Evolutionary conservation across 2,797 vertebrate genomes (phyloP), one percentile per base, ranked within the genome.

Genomic region (Merluccius polli): DNA sequence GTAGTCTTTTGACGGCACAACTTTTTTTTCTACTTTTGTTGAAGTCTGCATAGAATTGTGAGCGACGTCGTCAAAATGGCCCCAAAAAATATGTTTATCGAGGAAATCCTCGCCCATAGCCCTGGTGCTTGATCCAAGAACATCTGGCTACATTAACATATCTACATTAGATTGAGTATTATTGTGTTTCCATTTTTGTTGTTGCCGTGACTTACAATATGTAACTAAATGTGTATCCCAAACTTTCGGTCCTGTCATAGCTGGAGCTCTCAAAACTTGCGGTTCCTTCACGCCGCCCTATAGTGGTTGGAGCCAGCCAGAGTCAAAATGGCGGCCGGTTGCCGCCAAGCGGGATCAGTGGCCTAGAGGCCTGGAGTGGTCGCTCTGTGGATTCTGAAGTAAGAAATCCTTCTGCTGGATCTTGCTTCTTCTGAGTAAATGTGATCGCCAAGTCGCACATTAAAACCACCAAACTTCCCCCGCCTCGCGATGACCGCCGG

Each of bases 301-400:
- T n/a, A n/a, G n/a, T n/a, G n/a, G n/a, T n/a, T n/a, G n/a, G n/a
- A n/a, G n/a, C n/a, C n/a, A n/a, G n/a, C n/a, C n/a, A n/a, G n/a
- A n/a, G n/a, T n/a, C n/a, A n/a, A n/a, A n/a, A n/a, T n/a, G n/a
- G n/a, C n/a, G n/a, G n/a, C n/a, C 33, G 33, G 3, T 35, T 73
- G 73, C n/a, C n/a, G n/a, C n/a, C 82, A 70, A 84, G 48, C 52
- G 73, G 80, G 81, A 88, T 59, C 52, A 59, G n/a, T 78, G 76
- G 75, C 73, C 33, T 76, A 70, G 11, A 11, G 31, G 76, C 63
- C 83, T 84, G 70, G 82, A 86, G 77, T 84, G 75, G 82, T 87
- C 83, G 81, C 83, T 87, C 77, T 82, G 79, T 80, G 70, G 75
- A 87, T 48, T 85, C 75, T 59, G 85, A 85, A 86, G 79, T 80